Percentiles rank a stretch among this genome's conserved stretches.
Evolutionary conservation across 2,797 vertebrate genomes (phyloP).

Genomic region (Sciaenops ocellatus): DNA sequence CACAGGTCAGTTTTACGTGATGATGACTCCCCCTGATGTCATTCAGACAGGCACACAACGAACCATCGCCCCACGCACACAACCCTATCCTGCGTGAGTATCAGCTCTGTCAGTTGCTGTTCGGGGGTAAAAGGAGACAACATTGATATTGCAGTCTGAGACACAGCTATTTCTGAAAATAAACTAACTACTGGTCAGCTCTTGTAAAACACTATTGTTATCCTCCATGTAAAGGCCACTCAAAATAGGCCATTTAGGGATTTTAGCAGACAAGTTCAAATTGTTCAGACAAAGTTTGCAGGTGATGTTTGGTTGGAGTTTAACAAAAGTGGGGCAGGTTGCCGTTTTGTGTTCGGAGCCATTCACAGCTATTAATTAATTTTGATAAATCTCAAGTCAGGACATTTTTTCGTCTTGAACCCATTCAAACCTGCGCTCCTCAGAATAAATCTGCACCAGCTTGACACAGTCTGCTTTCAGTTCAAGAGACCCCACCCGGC

Average conservation of each 20-base stretch:
- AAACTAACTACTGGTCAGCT: not conserved
- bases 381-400: slow-evolving; percentile 14
- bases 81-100: slow-evolving; percentile 90
- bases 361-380: slow-evolving; percentile 15
- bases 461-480: slow-evolving; percentile 17
- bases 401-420: not conserved
- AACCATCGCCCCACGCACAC: slow-evolving; percentile 90
- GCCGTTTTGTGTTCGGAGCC: slow-evolving; percentile 8
- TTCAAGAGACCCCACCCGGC: slow-evolving; percentile 14
- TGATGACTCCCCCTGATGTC: slow-evolving; percentile 94
- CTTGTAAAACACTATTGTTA: not conserved
- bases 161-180: slow-evolving; percentile 11
- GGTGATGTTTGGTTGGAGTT: slow-evolving; percentile 10
- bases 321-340: slow-evolving; percentile 4
- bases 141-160: slow-evolving; percentile 8
- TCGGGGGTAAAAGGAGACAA: not conserved
- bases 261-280: slow-evolving; percentile 5
- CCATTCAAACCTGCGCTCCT: not conserved
- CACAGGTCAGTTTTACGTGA: slow-evolving; percentile 93
- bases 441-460: slow-evolving; percentile 13
- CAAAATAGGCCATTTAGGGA: not conserved
- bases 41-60: slow-evolving; percentile 88
- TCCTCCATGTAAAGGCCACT: slow-evolving; percentile 1
- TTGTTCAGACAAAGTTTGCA: not conserved
- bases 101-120: slow-evolving; percentile 15